Base-by-base conservation (phyloP, 2,888 invertebrate species). In the Copidosoma aretas region DNA sequence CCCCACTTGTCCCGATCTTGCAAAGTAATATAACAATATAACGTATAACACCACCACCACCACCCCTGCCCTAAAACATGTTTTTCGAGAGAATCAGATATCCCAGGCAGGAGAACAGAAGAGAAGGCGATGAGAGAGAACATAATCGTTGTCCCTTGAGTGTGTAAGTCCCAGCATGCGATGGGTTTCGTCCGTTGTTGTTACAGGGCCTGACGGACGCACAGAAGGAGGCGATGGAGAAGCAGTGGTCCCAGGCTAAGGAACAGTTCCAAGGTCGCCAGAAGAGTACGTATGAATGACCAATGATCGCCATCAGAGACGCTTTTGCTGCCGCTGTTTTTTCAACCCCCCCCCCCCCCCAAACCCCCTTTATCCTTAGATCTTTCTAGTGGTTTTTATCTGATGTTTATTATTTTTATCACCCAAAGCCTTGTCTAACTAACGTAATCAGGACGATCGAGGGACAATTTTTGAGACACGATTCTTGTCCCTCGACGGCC, bases 261-360 rank as follows among this genome's bases (percentile, higher is more conserved):
- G 91, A 92, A 78, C 93, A 93, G 86, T 95, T 94, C 87, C 91
- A 91, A 84, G 91, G 90, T 86, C 93, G 95, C 84, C 93, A 93
- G 87, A 93, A 93, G 90, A 87, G 94, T 95, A 90, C 90, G 92
- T 89, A 80, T 19, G 43, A 52, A 46, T 58, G 21, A 24, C 5
- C 24, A 3, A 17, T 21, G 1, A 22, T 5, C 32, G 43, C 4
- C 43, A 22, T 17, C 21, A 17, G 12, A 22, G 10, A 52, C 52
- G 52, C 19, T 19, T 32, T 41, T 41, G 56, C 25, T 56, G 56
- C 25, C 19, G 21, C 41, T 57, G 17, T 39, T 39, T 19, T 19
- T 19, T 19, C 39, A n/a, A 39, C 10, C 41, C 25, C 22, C 52
- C 2, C 17, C 39, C 57, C 25, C 39, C 10, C 32, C 39, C 25